Evolutionary conservation across 2,888 invertebrate genomes (phyloP), one percentile per base, ranked within the genome.

Genomic region (Drosophila aldrichi): DNA sequence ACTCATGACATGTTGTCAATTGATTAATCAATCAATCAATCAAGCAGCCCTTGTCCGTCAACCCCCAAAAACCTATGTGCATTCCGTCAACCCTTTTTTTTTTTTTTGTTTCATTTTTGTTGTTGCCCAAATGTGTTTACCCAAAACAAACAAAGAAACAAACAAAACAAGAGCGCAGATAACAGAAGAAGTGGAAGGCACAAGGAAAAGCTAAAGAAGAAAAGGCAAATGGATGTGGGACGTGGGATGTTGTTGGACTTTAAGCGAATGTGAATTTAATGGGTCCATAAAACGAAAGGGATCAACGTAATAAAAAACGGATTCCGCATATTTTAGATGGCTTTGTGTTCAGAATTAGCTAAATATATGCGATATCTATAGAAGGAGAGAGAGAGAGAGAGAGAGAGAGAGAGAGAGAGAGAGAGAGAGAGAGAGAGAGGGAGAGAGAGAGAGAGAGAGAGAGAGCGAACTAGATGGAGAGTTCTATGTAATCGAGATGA

Each of bases 211-310:
- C 40, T 10, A 41, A 36, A 25, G 48, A 29, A 36, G 36, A 32
- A 54, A 72, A 63, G 76, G 34, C 72, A 62, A 73, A 76, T 73
- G 49, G 64, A 73, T 70, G 67, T 58, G 62, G 36, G 12, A 14
- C 12, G 8, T 49, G 40, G 40, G 40, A n/a, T 8, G n/a, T 8
- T 14, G 32, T 18, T 6, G 34, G 49, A 69, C n/a, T 61, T 66
- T 60, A 81, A 87, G 73, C 48, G 88, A 81, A 48, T 48, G 48
- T 48, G n/a, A 48, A 74, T 85, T 84, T 88, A 79, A 82, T 82
- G 88, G 79, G 48, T 25, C 68, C 88, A 82, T 88, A 88, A 82
- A 88, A 67, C 61, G 65, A 63, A 63, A 52, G 55, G 79, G 81
- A 75, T 78, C 67, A 75, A 63, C 56, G 78, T 67, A 70, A 84